Conservation (phyloP, 2,113 vertebrate genomes). For the Sinocyclocheilus grahami region DNA sequence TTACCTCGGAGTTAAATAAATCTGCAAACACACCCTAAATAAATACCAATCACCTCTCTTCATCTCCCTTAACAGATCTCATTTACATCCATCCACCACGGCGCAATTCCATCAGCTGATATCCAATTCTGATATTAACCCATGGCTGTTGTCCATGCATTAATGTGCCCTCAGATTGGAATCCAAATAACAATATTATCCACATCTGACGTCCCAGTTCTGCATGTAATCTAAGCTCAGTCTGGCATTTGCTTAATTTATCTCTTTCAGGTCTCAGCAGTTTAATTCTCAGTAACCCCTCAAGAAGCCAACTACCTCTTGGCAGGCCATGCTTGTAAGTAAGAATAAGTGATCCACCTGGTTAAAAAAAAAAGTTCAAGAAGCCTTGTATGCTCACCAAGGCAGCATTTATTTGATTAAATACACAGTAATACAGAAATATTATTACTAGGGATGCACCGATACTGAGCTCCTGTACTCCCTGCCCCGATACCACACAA, state of each 20-base stretch:
- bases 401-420: no score
- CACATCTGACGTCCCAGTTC: background rate
- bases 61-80: slow-evolving; percentile 8
- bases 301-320: background rate
- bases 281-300: slow-evolving; percentile 25
- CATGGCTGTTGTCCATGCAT: slow-evolving; percentile 30
- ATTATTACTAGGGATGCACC: no score
- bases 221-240: slow-evolving; percentile 37
- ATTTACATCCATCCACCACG: slow-evolving; percentile 24
- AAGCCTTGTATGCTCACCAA: no score
- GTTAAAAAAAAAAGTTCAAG: no score
- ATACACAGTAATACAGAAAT: no score
- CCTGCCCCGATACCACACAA: no score
- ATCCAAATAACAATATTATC: slow-evolving; percentile 41
- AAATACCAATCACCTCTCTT: background rate
- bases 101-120: background rate
- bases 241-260: slow-evolving; percentile 15
- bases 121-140: slow-evolving; percentile 8
- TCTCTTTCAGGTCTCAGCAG: slow-evolving; percentile 37
- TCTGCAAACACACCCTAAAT: background rate
- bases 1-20: background rate
- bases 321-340: background rate
- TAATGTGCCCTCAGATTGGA: slow-evolving; percentile 13
- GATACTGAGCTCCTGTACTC: no score
- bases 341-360: no score